Base-by-base conservation (phyloP, 2,888 invertebrate species). In the Chrysina gloriosa region DNA sequence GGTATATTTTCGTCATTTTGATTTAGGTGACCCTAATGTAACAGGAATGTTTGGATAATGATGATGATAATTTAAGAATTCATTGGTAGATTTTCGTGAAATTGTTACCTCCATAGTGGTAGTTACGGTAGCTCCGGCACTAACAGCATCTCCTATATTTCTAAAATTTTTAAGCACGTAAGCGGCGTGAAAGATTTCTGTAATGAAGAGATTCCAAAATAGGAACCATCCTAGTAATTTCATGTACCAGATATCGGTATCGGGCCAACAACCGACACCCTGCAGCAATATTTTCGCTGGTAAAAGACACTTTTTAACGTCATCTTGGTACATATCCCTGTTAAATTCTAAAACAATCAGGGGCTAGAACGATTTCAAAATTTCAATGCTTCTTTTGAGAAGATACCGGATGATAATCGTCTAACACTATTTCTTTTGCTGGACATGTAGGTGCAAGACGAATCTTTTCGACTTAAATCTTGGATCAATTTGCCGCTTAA, bases 21-120 rank as follows among this genome's bases (percentile, higher is more conserved):
- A n/a, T n/a, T n/a, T n/a, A n/a, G n/a, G n/a, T n/a, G n/a, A n/a
- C n/a, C n/a, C n/a, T n/a, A n/a, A n/a, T n/a, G n/a, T n/a, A n/a
- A n/a, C n/a, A n/a, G n/a, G n/a, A n/a, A n/a, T n/a, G n/a, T n/a
- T n/a, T n/a, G n/a, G n/a, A n/a, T n/a, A n/a, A n/a, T n/a, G n/a
- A n/a, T n/a, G n/a, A n/a, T n/a, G n/a, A n/a, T n/a, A 39, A n/a
- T 39, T 39, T 3, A 47, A 45, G 7, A 2, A 45, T 45, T 14
- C 7, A 14, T 47, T 19, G 3, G 9, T 19, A 19, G 4, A 48
- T 6, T 5, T n/a, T 6, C n/a, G 9, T n/a, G 6, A 25, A 50
- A 50, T 48, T 25, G 19, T 56, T 48, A 68, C 68, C 48, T 69
- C 69, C 39, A 69, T 31, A 5, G 52, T 65, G 2, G 69, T 61